Base-by-base conservation (phyloP, 1,140 invertebrate species). In the Philotrypesis tridentata region DNA sequence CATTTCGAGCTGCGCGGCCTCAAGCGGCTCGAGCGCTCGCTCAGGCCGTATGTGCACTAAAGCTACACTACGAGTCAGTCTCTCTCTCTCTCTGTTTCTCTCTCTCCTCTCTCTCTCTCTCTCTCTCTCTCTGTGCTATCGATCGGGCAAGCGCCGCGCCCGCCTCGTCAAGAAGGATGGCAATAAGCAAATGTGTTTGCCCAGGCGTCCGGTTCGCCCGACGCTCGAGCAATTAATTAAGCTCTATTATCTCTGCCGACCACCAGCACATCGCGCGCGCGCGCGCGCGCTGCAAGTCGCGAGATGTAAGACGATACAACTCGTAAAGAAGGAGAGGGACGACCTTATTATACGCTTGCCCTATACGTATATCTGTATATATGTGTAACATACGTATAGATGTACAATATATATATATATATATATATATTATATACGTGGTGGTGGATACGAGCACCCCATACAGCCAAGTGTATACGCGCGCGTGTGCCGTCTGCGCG, bases 141-240 rank as follows among this genome's bases (percentile, higher is more conserved):
- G 48, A 55, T 55, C 48, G 48, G 7, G 0, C n/a, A n/a, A 72
- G 17, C 55, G 73, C 40, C 80, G n/a, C 79, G 65, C 21, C 70
- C 11, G 70, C 48, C 48, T 55, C 67, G 48, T 65, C 87, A 90
- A 89, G 89, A 89, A 89, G 86, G 87, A 90, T 88, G 86, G 87
- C 89, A 91, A 90, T 90, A 90, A 90, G 89, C 90, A 90, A 91
- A 91, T 91, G 90, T 89, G 89, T 90, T 91, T 90, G 89, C 86
- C 79, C 75, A 89, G 88, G 83, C 85, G 63, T 40, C 85, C 86
- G 87, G 87, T 37, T 88, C 87, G 86, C 87, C 89, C 27, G 33
- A 71, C 88, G 87, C n/a, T 85, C 85, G 85, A 88, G 89, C 88
- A 91, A 91, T 90, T 91, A 91, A 91, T 91, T 91, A 90, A 89